phyloP scores from a whole-genome alignment of 2,113 vertebrate genomes.

The Meriones unguiculatus region DNA sequence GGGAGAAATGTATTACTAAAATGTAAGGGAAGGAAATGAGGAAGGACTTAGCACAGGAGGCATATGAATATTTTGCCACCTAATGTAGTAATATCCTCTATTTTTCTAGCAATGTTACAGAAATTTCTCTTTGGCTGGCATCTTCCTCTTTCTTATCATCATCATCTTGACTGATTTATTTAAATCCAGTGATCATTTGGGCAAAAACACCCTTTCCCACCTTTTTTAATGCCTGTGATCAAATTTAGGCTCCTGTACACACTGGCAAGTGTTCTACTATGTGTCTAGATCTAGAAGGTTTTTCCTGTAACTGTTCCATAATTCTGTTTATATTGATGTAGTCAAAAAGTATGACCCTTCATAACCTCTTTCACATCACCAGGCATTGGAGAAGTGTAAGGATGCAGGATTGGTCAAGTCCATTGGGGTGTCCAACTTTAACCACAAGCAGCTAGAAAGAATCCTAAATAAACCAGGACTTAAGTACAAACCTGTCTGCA shows the following conservation, averaged over 20 bases:
- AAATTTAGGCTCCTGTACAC: no score
- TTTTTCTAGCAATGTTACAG: not conserved
- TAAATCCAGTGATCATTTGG: not conserved
- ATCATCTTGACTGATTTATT: not conserved
- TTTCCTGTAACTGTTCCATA: not conserved
- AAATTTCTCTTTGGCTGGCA: not conserved
- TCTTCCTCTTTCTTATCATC: no score
- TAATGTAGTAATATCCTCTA: not conserved
- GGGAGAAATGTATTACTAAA: not conserved
- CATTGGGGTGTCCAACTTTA: slow-evolving; percentile 60
- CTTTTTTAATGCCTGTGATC: not conserved
- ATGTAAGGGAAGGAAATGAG: not conserved
- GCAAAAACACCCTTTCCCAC: not conserved
- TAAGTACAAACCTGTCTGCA: slow-evolving; percentile 57
- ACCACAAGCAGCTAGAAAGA: slow-evolving; percentile 9
- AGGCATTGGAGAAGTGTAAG: slow-evolving; percentile 91
- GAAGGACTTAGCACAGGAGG: accelerated
- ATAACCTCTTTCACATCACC: not conserved
- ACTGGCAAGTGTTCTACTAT: not conserved
- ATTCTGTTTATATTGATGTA: not conserved
- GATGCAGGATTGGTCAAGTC: slow-evolving; percentile 87
- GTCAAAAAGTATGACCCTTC: not conserved
- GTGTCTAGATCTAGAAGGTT: not conserved
- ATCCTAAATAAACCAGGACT: slow-evolving; percentile 66
- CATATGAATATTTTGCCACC: not conserved